These are phyloP conservation scores for Astropecten irregularis DNA, from an alignment of 53 echinoderm and acorn worm species.

Conservation along the genomic window DNA sequence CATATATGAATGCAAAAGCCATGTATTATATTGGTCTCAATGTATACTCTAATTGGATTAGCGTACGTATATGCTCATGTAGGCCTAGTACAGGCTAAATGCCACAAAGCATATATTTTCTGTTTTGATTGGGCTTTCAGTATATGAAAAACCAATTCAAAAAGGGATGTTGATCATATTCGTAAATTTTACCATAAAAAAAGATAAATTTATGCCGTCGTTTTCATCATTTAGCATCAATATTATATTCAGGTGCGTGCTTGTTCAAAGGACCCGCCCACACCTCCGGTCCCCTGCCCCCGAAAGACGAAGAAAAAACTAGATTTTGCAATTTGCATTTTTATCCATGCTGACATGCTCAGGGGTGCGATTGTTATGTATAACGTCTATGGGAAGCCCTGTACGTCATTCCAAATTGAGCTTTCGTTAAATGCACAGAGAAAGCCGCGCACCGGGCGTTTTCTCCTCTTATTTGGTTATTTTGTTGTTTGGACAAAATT, in stretches of 20 bases:
- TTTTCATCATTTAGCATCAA: background rate
- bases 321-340: slow-evolving; percentile 11
- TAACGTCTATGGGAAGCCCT: background rate
- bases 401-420: slow-evolving; percentile 10
- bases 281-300: background rate
- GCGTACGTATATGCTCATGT: too few species aligned
- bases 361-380: background rate
- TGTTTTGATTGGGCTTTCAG: background rate
- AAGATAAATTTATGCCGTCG: background rate
- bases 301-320: background rate
- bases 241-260: too few species aligned
- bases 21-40: too few species aligned
- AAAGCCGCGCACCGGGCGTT: too few species aligned
- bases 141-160: background rate
- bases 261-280: background rate
- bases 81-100: too few species aligned
- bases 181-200: background rate
- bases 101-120: too few species aligned
- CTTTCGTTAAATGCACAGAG: slow-evolving; percentile 1
- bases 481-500: slow-evolving; percentile 20
- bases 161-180: background rate
- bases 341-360: background rate
- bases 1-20: too few species aligned
- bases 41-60: too few species aligned
- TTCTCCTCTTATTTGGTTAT: background rate